phyloP scores from a whole-genome alignment of 1,140 invertebrate genomes.

The Chironomus striatipennis region DNA sequence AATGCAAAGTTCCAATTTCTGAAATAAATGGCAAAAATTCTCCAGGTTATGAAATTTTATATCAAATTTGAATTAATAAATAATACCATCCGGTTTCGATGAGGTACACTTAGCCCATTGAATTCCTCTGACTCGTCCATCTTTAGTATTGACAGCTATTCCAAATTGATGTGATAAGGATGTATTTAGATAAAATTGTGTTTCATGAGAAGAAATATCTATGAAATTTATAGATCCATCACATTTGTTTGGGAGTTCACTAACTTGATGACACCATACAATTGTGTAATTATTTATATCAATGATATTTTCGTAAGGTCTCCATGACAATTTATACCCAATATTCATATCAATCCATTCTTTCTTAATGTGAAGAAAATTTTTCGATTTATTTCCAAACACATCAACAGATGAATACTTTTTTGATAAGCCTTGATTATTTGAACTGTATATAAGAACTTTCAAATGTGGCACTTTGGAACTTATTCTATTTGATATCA shows the following conservation, averaged over 20 bases:
- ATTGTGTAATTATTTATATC: constrained; percentile 53
- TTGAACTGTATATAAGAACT: constrained; percentile 44
- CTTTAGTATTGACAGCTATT: constrained; percentile 56
- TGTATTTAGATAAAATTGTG: background rate
- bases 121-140: constrained; percentile 48
- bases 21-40: background rate
- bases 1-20: background rate
- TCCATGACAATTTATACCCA: constrained; percentile 63
- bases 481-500: background rate
- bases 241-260: constrained; percentile 28
- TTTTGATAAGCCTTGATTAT: constrained; percentile 48
- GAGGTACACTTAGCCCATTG: constrained; percentile 45
- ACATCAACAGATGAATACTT: constrained; percentile 49
- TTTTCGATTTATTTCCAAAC: constrained; percentile 44
- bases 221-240: constrained; percentile 23
- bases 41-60: background rate
- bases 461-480: background rate
- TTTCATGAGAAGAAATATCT: background rate
- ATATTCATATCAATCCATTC: constrained; percentile 45
- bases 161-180: constrained; percentile 42
- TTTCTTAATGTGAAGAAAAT: constrained; percentile 54
- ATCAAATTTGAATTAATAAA: background rate
- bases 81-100: background rate
- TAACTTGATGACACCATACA: constrained; percentile 55
- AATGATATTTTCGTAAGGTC: constrained; percentile 40